Evolutionary conservation across 2,113 vertebrate species (phyloP), one percentile per base, ranked within the genome.

Genomic region (Ploceus nigricollis): DNA sequence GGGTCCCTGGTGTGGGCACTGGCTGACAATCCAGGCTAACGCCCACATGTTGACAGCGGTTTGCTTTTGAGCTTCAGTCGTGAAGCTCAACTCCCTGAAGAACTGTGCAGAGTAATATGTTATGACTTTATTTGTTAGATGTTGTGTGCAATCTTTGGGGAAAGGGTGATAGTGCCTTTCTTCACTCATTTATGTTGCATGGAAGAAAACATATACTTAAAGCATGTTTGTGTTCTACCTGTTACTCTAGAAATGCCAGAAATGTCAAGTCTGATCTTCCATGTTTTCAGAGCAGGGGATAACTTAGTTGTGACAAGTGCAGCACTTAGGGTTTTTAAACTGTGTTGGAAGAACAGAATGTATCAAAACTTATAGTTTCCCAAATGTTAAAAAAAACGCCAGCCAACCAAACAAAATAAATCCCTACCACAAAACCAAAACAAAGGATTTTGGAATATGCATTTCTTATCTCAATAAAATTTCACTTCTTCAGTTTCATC

Each of bases 31-130:
- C 22, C 61, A 70, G 65, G 28, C 15, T 48, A 20, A 12, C 30
- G 35, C 9, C 4, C 42, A 22, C 15, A 6, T 11, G 19, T 33
- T 1, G 0, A 35, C 45, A 40, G 25, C 2, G 1, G 23, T 57
- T 86, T 42, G 7, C 8, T 37, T 57, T 61, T 45, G 83, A 70
- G 54, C 20, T 70, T 54, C 42, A 24, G 33, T 19, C 27, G 25
- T 58, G 72, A 33, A 57, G 54, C 61, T 57, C 37, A 54, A 2
- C 16, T 66, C 44, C 39, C 64, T 70, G 53, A 35, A 75, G 66
- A 7, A 30, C 61, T 42, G 25, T 45, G 27, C 6, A 4, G 25
- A 71, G 16, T 21, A 48, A 27, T 54, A 11, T 9, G 15, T 9
- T 28, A 53, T 24, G 39, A 42, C 37, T 87, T 75, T 53, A 33